Evolutionary conservation across 2,113 vertebrate genomes (phyloP), one percentile per base, ranked within the genome.

Genomic region (Galeopterus variegatus): DNA sequence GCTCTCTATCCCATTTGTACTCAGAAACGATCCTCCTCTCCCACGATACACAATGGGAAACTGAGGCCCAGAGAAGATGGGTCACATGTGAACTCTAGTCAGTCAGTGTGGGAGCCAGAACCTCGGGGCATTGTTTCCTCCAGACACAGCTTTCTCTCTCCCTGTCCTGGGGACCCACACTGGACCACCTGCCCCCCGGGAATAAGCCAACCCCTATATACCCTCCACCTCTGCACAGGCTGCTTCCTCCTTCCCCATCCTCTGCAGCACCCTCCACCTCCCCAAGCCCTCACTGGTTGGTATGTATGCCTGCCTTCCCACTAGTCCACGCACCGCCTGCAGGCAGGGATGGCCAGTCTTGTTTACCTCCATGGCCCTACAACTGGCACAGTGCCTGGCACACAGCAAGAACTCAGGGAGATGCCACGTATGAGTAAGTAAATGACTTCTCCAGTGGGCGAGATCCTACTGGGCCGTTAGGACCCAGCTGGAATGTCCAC

Each of bases 391-490:
- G 70, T 26, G n/a, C n/a, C 82, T 11, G 26, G n/a, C 33, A 54
- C 4, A 10, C 3, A 10, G 19, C 5, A 12, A 19, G 80, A 67
- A 69, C 45, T 33, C 5, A 8, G 58, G 33, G 56, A 50, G 2
- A 5, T 28, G 36, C 5, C 15, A 79, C 73, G 41, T 36, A 8
- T 1, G 33, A 52, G 6, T 1, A 8, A 18, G 6, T 8, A 26
- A 31, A 7, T 33, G 82, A 17, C 23, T 73, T 70, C 13, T 18
- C 36, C 13, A 0, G n/a, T 0, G 45, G 31, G 15, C 1, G 0
- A 18, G 26, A 21, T 5, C 50, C 26, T 8, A 1, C 10, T 0
- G 19, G 48, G n/a, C 0, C 1, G 62, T 60, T 8, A 15, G 76
- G 28, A 33, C 58, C 48, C 1, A 0, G 62, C 21, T 77, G 36